Evolutionary conservation across 1,140 invertebrate genomes (phyloP).

Genomic region (Ceratina calcarata): DNA sequence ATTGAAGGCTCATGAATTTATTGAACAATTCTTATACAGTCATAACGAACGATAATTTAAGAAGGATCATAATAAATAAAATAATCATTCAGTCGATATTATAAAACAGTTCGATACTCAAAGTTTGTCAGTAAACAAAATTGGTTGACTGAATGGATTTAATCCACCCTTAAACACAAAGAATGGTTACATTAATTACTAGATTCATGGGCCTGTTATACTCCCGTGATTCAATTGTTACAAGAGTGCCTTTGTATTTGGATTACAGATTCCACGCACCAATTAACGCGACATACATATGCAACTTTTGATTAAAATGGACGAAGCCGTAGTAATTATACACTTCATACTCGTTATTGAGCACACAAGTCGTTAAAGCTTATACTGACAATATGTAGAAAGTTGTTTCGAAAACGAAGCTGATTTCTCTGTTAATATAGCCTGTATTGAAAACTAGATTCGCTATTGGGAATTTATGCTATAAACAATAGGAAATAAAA

Average conservation of each 20-base stretch:
- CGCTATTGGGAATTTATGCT: too few species aligned
- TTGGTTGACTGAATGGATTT: not conserved
- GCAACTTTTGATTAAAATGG: conserved; percentile 12
- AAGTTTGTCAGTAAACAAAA: too few species aligned
- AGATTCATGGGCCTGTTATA: not conserved
- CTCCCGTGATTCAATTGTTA: not conserved
- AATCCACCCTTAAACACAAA: not conserved
- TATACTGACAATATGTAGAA: not conserved
- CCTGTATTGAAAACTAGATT: too few species aligned
- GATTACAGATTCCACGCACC: not conserved
- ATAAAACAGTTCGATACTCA: too few species aligned
- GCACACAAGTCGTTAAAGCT: conserved; percentile 8
- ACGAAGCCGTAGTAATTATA: not conserved
- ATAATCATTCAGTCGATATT: too few species aligned
- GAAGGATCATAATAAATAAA: too few species aligned
- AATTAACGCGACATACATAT: conserved; percentile 13
- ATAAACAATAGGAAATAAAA: too few species aligned
- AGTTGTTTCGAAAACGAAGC: not conserved
- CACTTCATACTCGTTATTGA: not conserved
- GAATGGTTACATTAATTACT: not conserved
- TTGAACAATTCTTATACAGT: too few species aligned
- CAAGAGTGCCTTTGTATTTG: not conserved
- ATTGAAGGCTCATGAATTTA: too few species aligned
- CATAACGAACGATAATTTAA: too few species aligned
- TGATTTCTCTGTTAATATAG: too few species aligned